These are phyloP conservation scores for Carapus acus DNA, from an alignment of 2,797 vertebrate genomes.

Conservation along the genomic window DNA sequence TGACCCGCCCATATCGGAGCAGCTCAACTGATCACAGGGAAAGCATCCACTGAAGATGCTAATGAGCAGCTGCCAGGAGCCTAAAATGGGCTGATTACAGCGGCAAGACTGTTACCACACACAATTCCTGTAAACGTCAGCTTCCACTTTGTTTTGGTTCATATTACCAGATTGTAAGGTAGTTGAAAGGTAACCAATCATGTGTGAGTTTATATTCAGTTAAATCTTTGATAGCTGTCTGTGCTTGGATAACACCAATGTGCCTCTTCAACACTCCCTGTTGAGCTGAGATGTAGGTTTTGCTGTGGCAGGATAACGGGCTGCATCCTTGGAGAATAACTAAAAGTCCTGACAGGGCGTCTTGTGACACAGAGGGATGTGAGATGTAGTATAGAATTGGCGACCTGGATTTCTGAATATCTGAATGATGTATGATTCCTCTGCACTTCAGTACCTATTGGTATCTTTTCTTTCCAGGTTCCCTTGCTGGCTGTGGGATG, in stretches of 20 bases:
- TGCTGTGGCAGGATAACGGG: slow-evolving; percentile 19
- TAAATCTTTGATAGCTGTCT: too few species aligned
- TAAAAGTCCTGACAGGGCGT: slow-evolving; percentile 11
- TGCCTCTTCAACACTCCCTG: slow-evolving; percentile 9
- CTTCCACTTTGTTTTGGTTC: slow-evolving; percentile 1
- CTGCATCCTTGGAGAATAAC: slow-evolving; percentile 36
- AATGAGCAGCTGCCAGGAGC: slow-evolving; percentile 59
- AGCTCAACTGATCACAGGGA: slow-evolving; percentile 66
- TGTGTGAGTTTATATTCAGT: too few species aligned
- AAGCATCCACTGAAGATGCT: slow-evolving; percentile 47
- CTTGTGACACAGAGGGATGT: too few species aligned
- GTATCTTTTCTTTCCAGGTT: slow-evolving; percentile 49
- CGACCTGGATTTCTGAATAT: background rate
- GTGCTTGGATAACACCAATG: too few species aligned
- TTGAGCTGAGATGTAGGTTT: slow-evolving; percentile 18
- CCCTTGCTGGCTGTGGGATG: slow-evolving; percentile 76
- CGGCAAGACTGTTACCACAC: slow-evolving; percentile 46
- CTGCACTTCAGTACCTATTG: background rate
- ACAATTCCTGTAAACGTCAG: slow-evolving; percentile 28
- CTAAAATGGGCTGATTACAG: slow-evolving; percentile 53
- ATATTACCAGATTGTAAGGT: slow-evolving; percentile 7
- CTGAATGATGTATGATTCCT: background rate
- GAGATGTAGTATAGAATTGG: too few species aligned
- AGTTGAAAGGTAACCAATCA: background rate
- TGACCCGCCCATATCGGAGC: slow-evolving; percentile 33